Evolutionary conservation across 2,113 vertebrate species (phyloP), one percentile per base, ranked within the genome.

Genomic region (Balaenoptera acutorostrata): DNA sequence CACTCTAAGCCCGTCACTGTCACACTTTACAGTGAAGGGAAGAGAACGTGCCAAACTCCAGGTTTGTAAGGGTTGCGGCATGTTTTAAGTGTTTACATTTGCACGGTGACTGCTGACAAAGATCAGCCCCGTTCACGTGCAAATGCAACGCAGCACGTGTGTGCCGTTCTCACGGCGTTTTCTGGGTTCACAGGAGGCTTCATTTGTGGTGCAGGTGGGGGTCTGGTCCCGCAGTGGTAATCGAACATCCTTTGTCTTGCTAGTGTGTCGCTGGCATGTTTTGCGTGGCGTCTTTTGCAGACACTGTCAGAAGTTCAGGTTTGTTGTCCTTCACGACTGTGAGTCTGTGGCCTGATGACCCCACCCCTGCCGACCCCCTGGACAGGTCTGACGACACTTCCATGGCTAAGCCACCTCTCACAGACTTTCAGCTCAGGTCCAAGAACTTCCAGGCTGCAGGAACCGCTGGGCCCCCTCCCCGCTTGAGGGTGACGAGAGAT

Each of bases 71-170:
- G 18, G 1, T 5, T 2, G 39, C 39, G 90, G 31, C 31, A 3
- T 2, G 90, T 49, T n/a, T 46, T 36, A 9, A 31, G 25, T 11
- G 68, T 74, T 63, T 8, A 14, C 44, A 23, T 74, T 31, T 39
- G n/a, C 66, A 36, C 63, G 31, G 63, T 6, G 5, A 25, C 18
- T 7, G 18, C 0, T 36, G 63, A 72, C 41, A 23, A 4, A 23
- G 23, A 23, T 29, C n/a, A 5, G 1, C 4, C 0, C 63, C 6
- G 0, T 0, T 9, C 2, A 4, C 0, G 20, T 18, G 64, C 9
- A 29, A 6, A 15, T 5, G 0, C 1, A 3, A 41, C 0, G 3
- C 8, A 2, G 8, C 0, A 0, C 2, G 3, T 4, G 17, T 0
- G 15, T 3, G 64, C 4, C 6, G 20, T 4, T 36, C 55, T 14